phyloP scores from a whole-genome alignment of 2,797 vertebrate genomes.

The Spinus olivaceus region DNA sequence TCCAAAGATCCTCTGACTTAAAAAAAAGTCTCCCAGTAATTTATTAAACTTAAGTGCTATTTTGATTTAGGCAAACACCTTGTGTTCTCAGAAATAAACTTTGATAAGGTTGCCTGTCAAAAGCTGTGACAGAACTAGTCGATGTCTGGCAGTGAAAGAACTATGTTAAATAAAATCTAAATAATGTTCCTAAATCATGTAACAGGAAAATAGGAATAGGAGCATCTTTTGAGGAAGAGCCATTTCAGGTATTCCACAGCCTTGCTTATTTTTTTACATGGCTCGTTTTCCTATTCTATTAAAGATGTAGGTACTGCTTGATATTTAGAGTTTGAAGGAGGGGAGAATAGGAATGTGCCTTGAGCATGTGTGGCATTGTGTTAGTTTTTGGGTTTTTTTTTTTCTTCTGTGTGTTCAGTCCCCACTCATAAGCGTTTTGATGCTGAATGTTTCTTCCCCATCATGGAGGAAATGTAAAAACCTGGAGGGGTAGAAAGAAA shows the following conservation, averaged over 20 bases:
- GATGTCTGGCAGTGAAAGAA: not conserved
- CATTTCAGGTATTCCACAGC: not conserved
- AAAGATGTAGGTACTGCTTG: not conserved
- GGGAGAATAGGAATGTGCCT: not conserved
- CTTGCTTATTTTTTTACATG: not conserved
- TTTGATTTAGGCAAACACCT: not conserved
- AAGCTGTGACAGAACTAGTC: not conserved
- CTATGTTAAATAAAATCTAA: not conserved
- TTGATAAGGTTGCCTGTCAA: not conserved
- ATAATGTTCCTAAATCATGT: not conserved
- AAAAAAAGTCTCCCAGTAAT: not conserved
- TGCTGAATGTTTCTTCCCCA: not conserved
- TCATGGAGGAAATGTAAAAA: not conserved
- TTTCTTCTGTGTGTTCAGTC: not conserved
- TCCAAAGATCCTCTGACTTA: not conserved
- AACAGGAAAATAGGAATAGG: not conserved
- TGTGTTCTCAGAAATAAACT: not conserved
- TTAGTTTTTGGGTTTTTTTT: not conserved
- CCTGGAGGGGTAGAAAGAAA: not conserved
- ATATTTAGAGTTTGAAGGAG: not conserved
- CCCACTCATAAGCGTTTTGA: accelerated
- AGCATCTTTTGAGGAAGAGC: not conserved
- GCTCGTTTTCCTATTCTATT: not conserved
- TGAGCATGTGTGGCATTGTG: not conserved
- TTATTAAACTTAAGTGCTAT: not conserved